Conservation (phyloP, 2,113 vertebrate species). For the Chascanopsetta lugubris region DNA sequence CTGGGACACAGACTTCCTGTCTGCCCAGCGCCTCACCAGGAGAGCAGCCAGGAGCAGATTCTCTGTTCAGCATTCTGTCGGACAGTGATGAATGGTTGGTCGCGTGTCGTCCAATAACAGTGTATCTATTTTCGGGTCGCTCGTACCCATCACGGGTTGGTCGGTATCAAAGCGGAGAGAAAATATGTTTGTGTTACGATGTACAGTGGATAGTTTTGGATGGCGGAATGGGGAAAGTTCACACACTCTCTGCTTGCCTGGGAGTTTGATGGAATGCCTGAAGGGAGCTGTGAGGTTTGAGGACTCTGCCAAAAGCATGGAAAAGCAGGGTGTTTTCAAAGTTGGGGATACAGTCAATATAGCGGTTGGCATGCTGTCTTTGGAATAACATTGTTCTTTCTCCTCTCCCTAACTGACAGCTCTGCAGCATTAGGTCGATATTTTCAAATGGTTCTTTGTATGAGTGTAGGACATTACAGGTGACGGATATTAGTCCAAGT, state of each 20-base stretch:
- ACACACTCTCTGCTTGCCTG: constrained; percentile 29
- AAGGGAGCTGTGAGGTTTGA: constrained; percentile 63
- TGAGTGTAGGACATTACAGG: not conserved
- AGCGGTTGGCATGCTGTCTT: constrained; percentile 51
- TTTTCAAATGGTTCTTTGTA: not conserved
- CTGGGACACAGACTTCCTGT: constrained; percentile 34
- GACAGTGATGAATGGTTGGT: constrained; percentile 62
- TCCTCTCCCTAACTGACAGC: not conserved
- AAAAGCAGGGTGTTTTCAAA: constrained; percentile 20
- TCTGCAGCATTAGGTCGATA: not conserved
- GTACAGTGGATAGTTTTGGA: constrained; percentile 51
- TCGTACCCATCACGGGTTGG: constrained; percentile 24
- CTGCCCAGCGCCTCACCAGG: constrained; percentile 25
- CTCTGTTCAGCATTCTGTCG: constrained; percentile 49
- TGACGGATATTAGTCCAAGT: too few species aligned
- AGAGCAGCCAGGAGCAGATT: constrained; percentile 41
- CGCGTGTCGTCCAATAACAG: constrained; percentile 62
- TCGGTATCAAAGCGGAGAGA: constrained; percentile 30
- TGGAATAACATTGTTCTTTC: constrained; percentile 51
- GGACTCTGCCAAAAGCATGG: constrained; percentile 48
- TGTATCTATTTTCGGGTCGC: constrained; percentile 61
- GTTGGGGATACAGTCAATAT: constrained; percentile 19
- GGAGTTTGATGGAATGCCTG: constrained; percentile 59
- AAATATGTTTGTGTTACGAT: constrained; percentile 61
- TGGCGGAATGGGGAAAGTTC: constrained; percentile 60